Percentiles rank a stretch among this genome's conserved stretches.
phyloP scores from a whole-genome alignment of 2,888 invertebrate species.

The Elysia crispata region DNA sequence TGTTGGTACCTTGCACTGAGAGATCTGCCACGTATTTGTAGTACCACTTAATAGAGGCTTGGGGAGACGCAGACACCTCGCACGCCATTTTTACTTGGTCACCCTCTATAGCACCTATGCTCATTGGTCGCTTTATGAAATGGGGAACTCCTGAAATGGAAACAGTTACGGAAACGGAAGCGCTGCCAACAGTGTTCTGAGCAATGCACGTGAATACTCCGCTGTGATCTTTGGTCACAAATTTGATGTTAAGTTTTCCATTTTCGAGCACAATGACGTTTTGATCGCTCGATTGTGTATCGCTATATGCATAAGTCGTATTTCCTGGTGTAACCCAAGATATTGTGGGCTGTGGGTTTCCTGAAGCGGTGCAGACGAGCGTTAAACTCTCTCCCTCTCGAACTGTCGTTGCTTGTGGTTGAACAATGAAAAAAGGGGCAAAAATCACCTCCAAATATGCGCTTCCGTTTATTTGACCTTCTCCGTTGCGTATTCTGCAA shows the following conservation, averaged over 20 bases:
- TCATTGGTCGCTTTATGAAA: background rate
- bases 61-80: background rate
- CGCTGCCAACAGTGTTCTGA: slow-evolving; percentile 25
- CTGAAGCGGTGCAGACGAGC: slow-evolving; percentile 16
- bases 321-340: slow-evolving; percentile 25
- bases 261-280: slow-evolving; percentile 26
- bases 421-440: background rate
- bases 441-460: slow-evolving; percentile 12
- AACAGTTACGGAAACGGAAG: slow-evolving; percentile 1
- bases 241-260: background rate
- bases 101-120: slow-evolving; percentile 33
- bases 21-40: slow-evolving; percentile 37
- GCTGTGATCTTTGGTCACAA: background rate
- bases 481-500: slow-evolving; percentile 12
- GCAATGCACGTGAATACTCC: slow-evolving; percentile 33
- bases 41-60: slow-evolving; percentile 34
- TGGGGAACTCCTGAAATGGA: slow-evolving; percentile 23
- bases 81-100: slow-evolving; percentile 32
- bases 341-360: slow-evolving; percentile 31
- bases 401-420: background rate
- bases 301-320: background rate
- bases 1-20: slow-evolving; percentile 25
- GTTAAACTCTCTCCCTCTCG: slow-evolving; percentile 10
- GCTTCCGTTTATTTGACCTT: background rate
- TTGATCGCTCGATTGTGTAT: background rate